Base-by-base conservation (phyloP, 2,797 vertebrate species). In the Stomatorhinus walkeri region DNA sequence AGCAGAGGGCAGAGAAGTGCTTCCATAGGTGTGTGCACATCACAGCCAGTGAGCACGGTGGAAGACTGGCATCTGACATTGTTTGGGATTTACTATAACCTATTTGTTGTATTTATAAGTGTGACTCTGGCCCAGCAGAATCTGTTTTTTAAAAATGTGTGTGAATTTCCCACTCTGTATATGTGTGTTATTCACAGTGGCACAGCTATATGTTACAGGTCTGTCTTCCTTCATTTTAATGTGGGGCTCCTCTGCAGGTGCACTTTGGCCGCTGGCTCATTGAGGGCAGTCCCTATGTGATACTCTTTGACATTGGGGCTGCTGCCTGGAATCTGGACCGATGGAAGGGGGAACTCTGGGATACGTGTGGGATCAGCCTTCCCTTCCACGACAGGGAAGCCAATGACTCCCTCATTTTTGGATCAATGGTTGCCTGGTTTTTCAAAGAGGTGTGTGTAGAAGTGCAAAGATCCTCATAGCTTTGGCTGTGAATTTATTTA, bases 291-390 rank as follows among this genome's bases (percentile, higher is more conserved):
- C 98, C 98, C 0, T 99, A 96, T 0, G 98, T 98, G 76, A 93
- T 99, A 88, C 94, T 99, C 49, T 98, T 99, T 1, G 98, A 99
- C 92, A 96, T 98, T 2, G 93, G 94, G 89, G 96, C 96, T 0
- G 96, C 98, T 0, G 97, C 97, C 22, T 97, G 97, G 97, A 99
- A 98, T 88, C 92, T 99, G 94, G 98, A 99, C 92, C 94, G 91
- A 32, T 99, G 98, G 98, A 98, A 97, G 93, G 96, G 96, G 0
- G 98, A 99, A 93, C 95, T 99, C 92, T 99, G 98, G 98, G 94
- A 97, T 16, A 94, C 92, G 0, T 98, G 96, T 89, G 92, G 90
- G 5, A 96, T 99, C 1, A 98, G 98, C 16, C 96, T 99, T 85
- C 98, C 98, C 1, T 95, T 92, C 92, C 91, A 97, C 0, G 98